Evolutionary conservation across 2,797 vertebrate genomes (phyloP), one percentile per base, ranked within the genome.

Genomic region (Phataginus tricuspis): DNA sequence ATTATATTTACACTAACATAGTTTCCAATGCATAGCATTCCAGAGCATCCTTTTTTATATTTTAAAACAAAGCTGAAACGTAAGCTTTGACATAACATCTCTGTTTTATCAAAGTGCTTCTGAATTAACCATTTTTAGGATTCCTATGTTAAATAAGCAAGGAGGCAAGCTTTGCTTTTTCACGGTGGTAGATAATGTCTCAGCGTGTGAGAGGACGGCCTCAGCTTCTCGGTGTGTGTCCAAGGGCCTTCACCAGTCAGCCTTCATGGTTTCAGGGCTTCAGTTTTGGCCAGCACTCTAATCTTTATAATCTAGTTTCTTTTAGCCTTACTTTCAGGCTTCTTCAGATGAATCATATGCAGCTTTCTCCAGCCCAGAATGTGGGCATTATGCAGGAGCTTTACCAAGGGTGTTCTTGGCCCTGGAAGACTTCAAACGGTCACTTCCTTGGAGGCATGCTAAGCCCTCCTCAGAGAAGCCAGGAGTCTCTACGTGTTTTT

Each of bases 11-110:
- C 91, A 21, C 6, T 16, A 57, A 42, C 13, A 5, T 45, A 45
- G 31, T 91, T 96, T 93, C 93, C 94, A 74, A 88, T 94, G 45
- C 55, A 53, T 1, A n/a, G 7, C 89, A 74, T 86, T 93, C 74
- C 37, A 94, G 68, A 89, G 19, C 42, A 59, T 74, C 9, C 11
- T 80, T 86, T 95, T 78, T 42, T 57, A 27, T 72, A 59, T 55
- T 53, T 91, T 55, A 78, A 92, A 53, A 86, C 16, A 86, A 77
- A 75, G 61, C 34, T 57, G n/a, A 85, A 91, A n/a, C 29, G 25
- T 66, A 89, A 95, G 14, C 29, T 75, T 86, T 90, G 34, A 59
- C 2, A 27, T 14, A 19, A 27, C 29, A 74, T 69, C 19, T 78
- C 75, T 74, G 1, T 87, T 84, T 87, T 72, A 74, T 61, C 80